These are phyloP conservation scores for Hyposoter didymator DNA, from an alignment of 2,888 invertebrate species.

Conservation along the genomic window DNA sequence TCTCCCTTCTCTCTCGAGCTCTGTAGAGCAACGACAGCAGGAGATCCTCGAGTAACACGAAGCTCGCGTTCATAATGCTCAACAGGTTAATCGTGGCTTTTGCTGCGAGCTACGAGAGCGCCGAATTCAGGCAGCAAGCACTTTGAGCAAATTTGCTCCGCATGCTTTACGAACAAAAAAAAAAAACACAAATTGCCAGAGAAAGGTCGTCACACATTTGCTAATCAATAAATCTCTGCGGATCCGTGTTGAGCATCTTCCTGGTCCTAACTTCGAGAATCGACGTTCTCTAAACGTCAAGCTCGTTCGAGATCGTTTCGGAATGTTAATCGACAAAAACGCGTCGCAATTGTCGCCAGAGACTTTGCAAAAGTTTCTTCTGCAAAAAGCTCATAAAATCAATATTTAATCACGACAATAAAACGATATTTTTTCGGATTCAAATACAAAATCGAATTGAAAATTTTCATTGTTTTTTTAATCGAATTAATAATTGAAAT, in stretches of 20 bases:
- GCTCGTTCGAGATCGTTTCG: neutral
- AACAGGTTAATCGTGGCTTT: constrained; percentile 74
- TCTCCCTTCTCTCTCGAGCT: constrained; percentile 18
- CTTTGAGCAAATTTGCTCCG: constrained; percentile 38
- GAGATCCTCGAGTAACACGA: constrained; percentile 49
- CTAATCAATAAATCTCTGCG: neutral
- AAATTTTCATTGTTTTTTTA: too few relatives aligned
- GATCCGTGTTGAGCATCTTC: neutral
- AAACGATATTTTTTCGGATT: too few relatives aligned
- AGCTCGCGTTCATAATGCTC: constrained; percentile 71
- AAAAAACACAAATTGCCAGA: neutral
- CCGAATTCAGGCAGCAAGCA: constrained; percentile 19
- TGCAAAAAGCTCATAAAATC: too few relatives aligned
- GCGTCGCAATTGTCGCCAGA: neutral
- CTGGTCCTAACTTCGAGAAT: neutral
- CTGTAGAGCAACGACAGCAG: constrained; percentile 48
- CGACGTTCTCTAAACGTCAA: neutral
- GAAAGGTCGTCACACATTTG: neutral
- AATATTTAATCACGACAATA: too few relatives aligned
- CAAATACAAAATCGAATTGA: too few relatives aligned
- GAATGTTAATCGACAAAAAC: neutral
- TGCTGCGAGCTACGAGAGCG: constrained; percentile 30
- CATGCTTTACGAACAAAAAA: neutral
- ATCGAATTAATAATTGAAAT: neutral
- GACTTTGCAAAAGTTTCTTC: neutral